Conservation (phyloP, 2,888 invertebrate species). For the Pasiphila rectangulata region DNA sequence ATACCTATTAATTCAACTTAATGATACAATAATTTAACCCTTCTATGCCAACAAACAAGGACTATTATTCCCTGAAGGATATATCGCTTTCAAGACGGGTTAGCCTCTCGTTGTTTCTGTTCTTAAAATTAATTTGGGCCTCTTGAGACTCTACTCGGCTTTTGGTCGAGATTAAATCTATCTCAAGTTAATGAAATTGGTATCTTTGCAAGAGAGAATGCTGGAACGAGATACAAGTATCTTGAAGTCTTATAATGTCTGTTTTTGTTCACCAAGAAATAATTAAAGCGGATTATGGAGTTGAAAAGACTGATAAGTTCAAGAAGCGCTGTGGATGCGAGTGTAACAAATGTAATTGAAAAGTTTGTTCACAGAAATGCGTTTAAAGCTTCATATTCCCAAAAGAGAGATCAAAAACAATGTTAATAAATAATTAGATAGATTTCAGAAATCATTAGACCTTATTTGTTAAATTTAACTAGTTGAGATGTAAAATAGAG, state of each 20-base stretch:
- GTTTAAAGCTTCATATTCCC: too few species aligned
- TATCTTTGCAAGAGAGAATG: constrained; percentile 49
- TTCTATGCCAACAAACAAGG: constrained; percentile 35
- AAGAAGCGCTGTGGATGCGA: neutral
- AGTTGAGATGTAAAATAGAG: too few species aligned
- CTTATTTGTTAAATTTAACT: too few species aligned
- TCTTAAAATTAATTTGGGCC: constrained; percentile 75
- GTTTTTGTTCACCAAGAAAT: constrained; percentile 22
- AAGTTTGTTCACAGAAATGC: neutral
- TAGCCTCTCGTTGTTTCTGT: constrained; percentile 56
- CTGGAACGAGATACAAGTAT: constrained; percentile 24
- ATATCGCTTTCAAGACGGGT: constrained; percentile 19
- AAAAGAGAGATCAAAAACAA: too few species aligned
- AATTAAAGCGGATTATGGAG: constrained; percentile 14
- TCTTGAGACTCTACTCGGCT: constrained; percentile 63
- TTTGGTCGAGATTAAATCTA: constrained; percentile 65
- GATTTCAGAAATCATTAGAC: too few species aligned
- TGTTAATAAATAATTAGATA: too few species aligned
- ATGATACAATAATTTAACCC: constrained; percentile 11
- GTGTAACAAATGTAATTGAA: neutral
- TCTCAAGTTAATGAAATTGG: constrained; percentile 64
- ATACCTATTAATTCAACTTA: constrained; percentile 30
- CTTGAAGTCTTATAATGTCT: constrained; percentile 14
- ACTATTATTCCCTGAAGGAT: constrained; percentile 30
- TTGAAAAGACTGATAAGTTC: neutral